Evolutionary conservation across 2,113 vertebrate species (phyloP).

Genomic region (Salvelinus alpinus): DNA sequence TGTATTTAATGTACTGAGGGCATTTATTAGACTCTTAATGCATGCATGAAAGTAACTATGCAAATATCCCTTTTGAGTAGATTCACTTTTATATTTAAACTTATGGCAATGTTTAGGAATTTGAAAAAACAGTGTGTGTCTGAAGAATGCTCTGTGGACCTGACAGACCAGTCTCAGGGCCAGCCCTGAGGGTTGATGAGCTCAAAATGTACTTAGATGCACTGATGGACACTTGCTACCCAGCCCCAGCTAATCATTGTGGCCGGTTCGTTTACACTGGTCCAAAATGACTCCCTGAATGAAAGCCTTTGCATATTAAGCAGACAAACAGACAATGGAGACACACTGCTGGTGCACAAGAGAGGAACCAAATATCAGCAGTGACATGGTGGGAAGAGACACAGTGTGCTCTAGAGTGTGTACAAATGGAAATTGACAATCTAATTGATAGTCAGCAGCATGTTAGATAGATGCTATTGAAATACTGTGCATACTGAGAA

Average conservation of each 20-base stretch:
- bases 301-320: slow-evolving; percentile 70
- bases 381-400: slow-evolving; percentile 47
- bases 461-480: slow-evolving; percentile 47
- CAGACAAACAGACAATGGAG: slow-evolving; percentile 66
- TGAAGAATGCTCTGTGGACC: slow-evolving; percentile 14
- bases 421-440: slow-evolving; percentile 47
- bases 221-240: slow-evolving; percentile 65
- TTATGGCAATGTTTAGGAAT: neutral
- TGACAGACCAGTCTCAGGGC: slow-evolving; percentile 36
- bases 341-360: neutral
- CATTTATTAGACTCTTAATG: slow-evolving; percentile 73
- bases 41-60: slow-evolving; percentile 46
- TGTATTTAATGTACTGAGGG: slow-evolving; percentile 50
- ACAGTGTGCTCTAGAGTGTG: slow-evolving; percentile 45
- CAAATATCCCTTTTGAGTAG: slow-evolving; percentile 52
- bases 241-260: slow-evolving; percentile 70
- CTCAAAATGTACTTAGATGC: slow-evolving; percentile 58
- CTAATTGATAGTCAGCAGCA: slow-evolving; percentile 57
- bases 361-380: slow-evolving; percentile 46
- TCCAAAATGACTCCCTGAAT: slow-evolving; percentile 72
- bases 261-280: slow-evolving; percentile 71
- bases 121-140: slow-evolving; percentile 12
- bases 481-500: neutral
- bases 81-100: neutral
- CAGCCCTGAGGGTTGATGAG: slow-evolving; percentile 42